Conservation (phyloP, 1,140 invertebrate species). For the Grapholita molesta region DNA sequence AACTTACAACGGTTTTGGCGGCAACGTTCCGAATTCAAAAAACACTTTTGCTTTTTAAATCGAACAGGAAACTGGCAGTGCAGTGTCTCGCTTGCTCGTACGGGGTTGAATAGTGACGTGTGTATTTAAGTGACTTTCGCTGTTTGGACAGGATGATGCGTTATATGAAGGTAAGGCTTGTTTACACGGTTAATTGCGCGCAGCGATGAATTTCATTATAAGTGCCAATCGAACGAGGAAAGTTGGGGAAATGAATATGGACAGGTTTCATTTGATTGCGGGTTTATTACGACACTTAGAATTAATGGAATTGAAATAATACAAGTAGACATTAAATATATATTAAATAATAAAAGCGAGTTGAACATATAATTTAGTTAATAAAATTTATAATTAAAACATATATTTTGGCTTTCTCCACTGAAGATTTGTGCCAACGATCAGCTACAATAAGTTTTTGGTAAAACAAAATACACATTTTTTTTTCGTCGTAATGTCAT, state of each 20-base stretch:
- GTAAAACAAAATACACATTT: too few relatives aligned
- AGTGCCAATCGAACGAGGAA: background rate
- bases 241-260: background rate
- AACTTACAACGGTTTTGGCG: slow-evolving; percentile 17
- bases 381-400: too few relatives aligned
- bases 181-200: slow-evolving; percentile 16
- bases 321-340: too few relatives aligned
- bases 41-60: slow-evolving; percentile 33
- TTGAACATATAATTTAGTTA: too few relatives aligned
- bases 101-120: slow-evolving; percentile 27
- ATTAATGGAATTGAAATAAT: too few relatives aligned
- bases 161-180: slow-evolving; percentile 57
- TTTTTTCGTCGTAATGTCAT: too few relatives aligned
- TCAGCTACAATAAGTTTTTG: too few relatives aligned
- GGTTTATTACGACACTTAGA: too few relatives aligned
- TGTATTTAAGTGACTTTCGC: slow-evolving; percentile 61
- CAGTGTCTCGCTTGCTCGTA: slow-evolving; percentile 32
- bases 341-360: too few relatives aligned
- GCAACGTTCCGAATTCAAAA: slow-evolving; percentile 37
- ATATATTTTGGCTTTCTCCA: too few relatives aligned
- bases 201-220: background rate
- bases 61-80: slow-evolving; percentile 21
- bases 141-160: slow-evolving; percentile 51
- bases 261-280: background rate
- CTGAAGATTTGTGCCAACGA: too few relatives aligned